phyloP scores from a whole-genome alignment of 2,888 invertebrate species.

The Oxyteleia sp. region DNA sequence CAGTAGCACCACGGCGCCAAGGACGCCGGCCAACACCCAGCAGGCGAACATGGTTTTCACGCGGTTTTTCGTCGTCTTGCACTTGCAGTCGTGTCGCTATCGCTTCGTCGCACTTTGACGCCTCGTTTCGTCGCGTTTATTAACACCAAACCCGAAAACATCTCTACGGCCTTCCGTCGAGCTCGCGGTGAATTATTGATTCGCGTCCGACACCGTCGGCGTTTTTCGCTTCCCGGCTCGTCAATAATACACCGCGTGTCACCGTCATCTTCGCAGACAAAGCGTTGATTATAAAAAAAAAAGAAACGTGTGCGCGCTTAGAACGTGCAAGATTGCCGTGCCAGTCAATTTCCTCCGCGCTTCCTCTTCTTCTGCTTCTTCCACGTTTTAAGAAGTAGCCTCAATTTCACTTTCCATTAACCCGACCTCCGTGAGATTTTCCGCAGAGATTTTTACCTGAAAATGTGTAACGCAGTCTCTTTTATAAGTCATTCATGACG shows the following conservation, averaged over 20 bases:
- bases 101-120: conserved; percentile 14
- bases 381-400: conserved; percentile 1
- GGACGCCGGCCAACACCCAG: conserved; percentile 86
- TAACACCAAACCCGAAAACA: conserved; percentile 71
- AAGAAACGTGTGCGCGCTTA: conserved; percentile 23
- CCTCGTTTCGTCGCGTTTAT: conserved; percentile 22
- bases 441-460: not conserved
- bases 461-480: conserved; percentile 2
- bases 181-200: conserved; percentile 79
- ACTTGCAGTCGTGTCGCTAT: conserved; percentile 1
- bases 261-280: conserved; percentile 67
- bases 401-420: conserved; percentile 37
- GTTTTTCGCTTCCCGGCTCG: conserved; percentile 76
- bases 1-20: conserved; percentile 88
- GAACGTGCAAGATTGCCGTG: conserved; percentile 10
- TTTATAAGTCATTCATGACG: not conserved
- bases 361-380: conserved; percentile 6
- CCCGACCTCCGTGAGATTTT: not conserved
- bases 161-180: conserved; percentile 57
- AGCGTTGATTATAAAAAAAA: conserved; percentile 29
- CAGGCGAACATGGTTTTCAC: conserved; percentile 81
- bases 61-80: conserved; percentile 20
- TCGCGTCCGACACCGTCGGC: conserved; percentile 73
- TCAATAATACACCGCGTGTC: conserved; percentile 74
- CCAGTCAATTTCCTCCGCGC: conserved; percentile 7